These are phyloP conservation scores for Erethizon dorsatum DNA, from an alignment of 2,797 vertebrate genomes.

Conservation along the genomic window DNA sequence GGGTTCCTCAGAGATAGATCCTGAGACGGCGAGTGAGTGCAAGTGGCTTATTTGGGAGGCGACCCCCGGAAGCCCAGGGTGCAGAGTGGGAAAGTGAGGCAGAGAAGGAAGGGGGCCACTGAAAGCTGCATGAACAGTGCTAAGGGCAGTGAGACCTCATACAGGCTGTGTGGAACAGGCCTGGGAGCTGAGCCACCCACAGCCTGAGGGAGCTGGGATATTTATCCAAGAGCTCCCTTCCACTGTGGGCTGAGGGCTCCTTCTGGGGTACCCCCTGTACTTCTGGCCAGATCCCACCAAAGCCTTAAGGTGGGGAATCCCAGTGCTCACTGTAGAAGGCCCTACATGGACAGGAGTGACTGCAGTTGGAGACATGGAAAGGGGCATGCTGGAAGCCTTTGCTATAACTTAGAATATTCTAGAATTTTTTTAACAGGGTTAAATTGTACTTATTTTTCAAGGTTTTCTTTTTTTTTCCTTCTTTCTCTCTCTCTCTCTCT, in stretches of 20 bases:
- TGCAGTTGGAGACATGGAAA: neutral
- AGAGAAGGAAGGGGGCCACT: neutral
- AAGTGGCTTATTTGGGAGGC: neutral
- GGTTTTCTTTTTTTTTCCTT: neutral
- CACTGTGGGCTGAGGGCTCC: neutral
- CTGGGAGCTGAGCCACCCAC: neutral
- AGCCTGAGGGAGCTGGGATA: neutral
- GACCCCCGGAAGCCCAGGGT: neutral
- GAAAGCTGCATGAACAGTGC: neutral
- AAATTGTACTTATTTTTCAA: constrained; percentile 1
- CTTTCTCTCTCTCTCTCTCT: neutral
- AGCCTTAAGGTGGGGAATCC: neutral
- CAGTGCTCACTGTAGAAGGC: neutral
- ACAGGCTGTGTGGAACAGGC: neutral
- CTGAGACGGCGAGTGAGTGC: neutral
- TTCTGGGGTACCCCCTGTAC: neutral
- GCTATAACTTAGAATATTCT: constrained; percentile 31
- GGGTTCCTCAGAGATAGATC: neutral
- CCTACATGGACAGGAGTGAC: neutral
- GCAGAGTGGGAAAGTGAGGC: neutral
- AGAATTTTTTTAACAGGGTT: neutral
- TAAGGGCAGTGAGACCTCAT: neutral
- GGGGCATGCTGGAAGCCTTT: neutral
- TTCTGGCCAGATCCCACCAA: neutral
- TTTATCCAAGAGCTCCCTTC: neutral